Evolutionary conservation across 2,113 vertebrate species (phyloP).

Genomic region (Anseranas semipalmata): DNA sequence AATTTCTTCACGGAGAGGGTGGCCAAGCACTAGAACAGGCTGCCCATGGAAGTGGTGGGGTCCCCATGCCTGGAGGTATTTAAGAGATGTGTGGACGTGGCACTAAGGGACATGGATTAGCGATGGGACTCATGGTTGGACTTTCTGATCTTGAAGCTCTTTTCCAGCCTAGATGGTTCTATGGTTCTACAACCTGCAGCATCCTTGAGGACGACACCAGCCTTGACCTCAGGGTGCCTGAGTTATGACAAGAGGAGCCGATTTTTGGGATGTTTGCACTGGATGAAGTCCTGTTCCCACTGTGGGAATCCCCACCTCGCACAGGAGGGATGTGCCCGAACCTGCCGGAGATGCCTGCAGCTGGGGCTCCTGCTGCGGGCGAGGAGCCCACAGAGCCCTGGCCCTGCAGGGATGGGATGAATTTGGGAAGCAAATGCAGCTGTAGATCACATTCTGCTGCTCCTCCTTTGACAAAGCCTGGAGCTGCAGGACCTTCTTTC

Average conservation of each 20-base stretch:
- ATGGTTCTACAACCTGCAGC: neutral
- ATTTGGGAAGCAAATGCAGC: constrained; percentile 11
- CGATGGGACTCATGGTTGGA: neutral
- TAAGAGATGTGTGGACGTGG: neutral
- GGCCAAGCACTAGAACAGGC: too few species aligned
- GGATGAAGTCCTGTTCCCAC: neutral
- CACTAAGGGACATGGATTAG: neutral
- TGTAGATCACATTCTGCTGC: neutral
- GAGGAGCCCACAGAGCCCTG: neutral
- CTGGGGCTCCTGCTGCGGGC: neutral
- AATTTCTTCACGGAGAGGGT: too few species aligned
- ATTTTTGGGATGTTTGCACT: neutral
- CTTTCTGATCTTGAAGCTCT: neutral
- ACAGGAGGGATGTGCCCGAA: neutral
- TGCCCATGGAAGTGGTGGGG: neutral
- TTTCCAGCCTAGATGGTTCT: neutral
- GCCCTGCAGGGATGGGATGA: neutral
- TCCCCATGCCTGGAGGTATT: neutral
- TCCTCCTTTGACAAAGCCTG: neutral
- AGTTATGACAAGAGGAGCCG: neutral
- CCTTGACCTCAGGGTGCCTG: neutral
- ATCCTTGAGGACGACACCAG: neutral
- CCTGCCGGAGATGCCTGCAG: neutral
- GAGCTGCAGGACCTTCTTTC: neutral
- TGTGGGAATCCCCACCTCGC: constrained; percentile 13